Evolutionary conservation across 2,113 vertebrate species (phyloP), one percentile per base, ranked within the genome.

Genomic region (Periophthalmus modestus): DNA sequence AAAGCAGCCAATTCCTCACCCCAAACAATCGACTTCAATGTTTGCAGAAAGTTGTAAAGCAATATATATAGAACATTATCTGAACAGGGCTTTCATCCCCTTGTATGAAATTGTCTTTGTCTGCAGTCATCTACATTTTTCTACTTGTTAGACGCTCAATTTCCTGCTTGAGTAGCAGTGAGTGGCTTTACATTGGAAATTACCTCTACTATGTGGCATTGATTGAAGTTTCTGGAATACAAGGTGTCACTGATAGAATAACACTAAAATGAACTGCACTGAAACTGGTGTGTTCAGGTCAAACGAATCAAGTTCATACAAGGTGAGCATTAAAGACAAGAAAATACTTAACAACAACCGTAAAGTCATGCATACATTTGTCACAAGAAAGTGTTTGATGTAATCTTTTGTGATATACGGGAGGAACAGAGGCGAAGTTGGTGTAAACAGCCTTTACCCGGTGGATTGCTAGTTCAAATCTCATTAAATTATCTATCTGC

Each of bases 111-210:
- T 23, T 11, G 1, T 59, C 3, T 73, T 68, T 23, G 50, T 65
- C 47, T 7, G 52, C 68, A 85, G 83, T 89, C 87, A 87, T 89
- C 66, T 70, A n/a, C 46, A 58, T 85, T 90, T 88, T 85, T 73
- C 76, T 81, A 82, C 80, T 91, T 88, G 85, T 91, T 90, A 87
- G 84, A 87, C 78, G 81, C 68, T 73, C 81, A 84, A 84, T 90
- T 82, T 54, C 43, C 72, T 57, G 66, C 84, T 81, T 86, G 82
- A 80, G 77, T 82, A 69, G 47, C 66, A 39, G 62, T 78, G 63
- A 80, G 69, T 75, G 70, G 66, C 43, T 55, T 86, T 61, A 54
- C 74, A 59, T 28, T 81, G 68, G 67, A 69, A 73, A 80, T 70
- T 74, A 71, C 39, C 23, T 69, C 88, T 81, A 88, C 77, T 62